Base-by-base conservation (phyloP, 2,797 vertebrate species). In the Notolepis coatsorum region DNA sequence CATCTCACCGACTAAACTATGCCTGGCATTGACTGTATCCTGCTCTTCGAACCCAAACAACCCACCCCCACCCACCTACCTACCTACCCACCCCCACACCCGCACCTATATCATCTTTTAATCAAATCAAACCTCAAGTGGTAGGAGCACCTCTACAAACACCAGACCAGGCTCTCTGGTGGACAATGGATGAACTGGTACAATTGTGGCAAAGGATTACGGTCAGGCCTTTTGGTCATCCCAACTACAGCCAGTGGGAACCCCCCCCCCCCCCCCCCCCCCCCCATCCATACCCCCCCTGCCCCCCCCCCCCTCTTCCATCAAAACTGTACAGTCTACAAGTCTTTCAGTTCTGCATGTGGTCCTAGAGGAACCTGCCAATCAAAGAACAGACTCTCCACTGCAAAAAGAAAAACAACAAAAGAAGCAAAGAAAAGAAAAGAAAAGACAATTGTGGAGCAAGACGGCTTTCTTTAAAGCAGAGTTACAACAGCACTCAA, bases 161-260 rank as follows among this genome's bases (percentile, higher is more conserved):
- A 38, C 43, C 45, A 33, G 37, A 42, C 12, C n/a, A 37, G 3
- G 27, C 18, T 33, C 53, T 33, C 13, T 17, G 35, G 39, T 27
- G 47, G 41, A 45, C 43, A 28, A 59, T 24, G 42, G 55, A 51
- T 45, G 21, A 31, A 53, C 47, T 45, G 42, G 20, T 45, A 38
- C 43, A n/a, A 57, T 21, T 21, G 46, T 38, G 39, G 38, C 46
- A 10, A 43, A 28, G 24, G 41, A 49, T 23, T 23, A 24, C 48
- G 10, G 17, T 74, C 80, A 61, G 65, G 79, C 75, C 63, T 71
- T 53, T 48, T 43, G 64, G 65, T 71, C 54, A 53, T 54, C 71
- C 57, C 51, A 20, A 54, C 41, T 67, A 33, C 65, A 54, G 35
- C 23, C 31, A 30, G 31, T 48, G 43, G 23, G 13, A 45, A 24